These are phyloP conservation scores for Holacanthella duospinosa DNA, from an alignment of 2,888 invertebrate species.

Conservation along the genomic window DNA sequence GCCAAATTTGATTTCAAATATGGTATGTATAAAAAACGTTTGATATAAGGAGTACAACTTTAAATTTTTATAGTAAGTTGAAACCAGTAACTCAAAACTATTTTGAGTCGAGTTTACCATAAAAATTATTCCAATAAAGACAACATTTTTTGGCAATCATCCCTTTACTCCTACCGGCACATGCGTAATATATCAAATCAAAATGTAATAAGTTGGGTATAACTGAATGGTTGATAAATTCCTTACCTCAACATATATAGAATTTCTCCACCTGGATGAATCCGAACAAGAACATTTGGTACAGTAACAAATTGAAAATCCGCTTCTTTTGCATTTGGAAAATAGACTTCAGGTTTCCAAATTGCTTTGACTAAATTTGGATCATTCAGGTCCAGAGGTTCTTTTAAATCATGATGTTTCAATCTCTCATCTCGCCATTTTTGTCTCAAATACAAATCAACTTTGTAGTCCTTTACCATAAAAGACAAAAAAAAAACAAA, in stretches of 20 bases:
- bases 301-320: slow-evolving; percentile 47
- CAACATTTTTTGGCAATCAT: too few relatives aligned
- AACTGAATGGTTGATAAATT: too few relatives aligned
- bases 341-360: slow-evolving; percentile 44
- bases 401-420: slow-evolving; percentile 42
- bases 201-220: too few relatives aligned
- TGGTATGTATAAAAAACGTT: too few relatives aligned
- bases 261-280: slow-evolving; percentile 45
- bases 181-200: too few relatives aligned
- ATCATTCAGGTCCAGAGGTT: slow-evolving; percentile 45
- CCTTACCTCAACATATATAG: slow-evolving; percentile 45
- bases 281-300: slow-evolving; percentile 46
- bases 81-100: too few relatives aligned
- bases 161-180: too few relatives aligned
- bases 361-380: slow-evolving; percentile 45
- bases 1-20: too few relatives aligned
- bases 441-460: slow-evolving; percentile 46
- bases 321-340: slow-evolving; percentile 44
- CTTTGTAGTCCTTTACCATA: slow-evolving; percentile 33
- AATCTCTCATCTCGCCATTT: slow-evolving; percentile 46
- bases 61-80: too few relatives aligned
- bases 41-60: too few relatives aligned
- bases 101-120: too few relatives aligned
- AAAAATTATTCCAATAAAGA: too few relatives aligned
- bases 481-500: neutral